phyloP scores from a whole-genome alignment of 2,113 vertebrate genomes.

The Pavo muticus region DNA sequence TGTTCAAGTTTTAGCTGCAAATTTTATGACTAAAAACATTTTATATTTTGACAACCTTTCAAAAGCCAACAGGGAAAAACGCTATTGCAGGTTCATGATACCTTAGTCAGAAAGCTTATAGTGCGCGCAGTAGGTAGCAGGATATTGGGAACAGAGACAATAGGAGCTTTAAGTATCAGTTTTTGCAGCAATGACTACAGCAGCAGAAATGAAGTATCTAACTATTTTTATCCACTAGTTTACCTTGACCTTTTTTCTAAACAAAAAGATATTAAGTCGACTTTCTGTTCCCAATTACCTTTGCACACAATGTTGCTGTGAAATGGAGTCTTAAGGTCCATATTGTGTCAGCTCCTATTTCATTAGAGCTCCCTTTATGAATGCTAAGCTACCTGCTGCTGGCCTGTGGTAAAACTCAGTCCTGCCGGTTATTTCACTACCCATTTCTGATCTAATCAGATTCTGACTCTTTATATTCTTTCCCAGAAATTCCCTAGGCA shows the following conservation, averaged over 20 bases:
- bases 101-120: not conserved
- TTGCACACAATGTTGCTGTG: constrained; percentile 13
- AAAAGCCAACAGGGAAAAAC: not conserved
- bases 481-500: constrained; percentile 40
- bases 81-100: not conserved
- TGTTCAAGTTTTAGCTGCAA: not conserved
- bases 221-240: constrained; percentile 8
- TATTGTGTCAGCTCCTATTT: constrained; percentile 42
- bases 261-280: constrained; percentile 19
- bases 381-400: constrained; percentile 37
- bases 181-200: not conserved
- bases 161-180: not conserved
- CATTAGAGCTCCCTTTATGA: constrained; percentile 42
- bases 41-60: not conserved
- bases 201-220: not conserved
- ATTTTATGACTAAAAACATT: not conserved
- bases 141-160: not conserved
- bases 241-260: constrained; percentile 4
- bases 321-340: constrained; percentile 36
- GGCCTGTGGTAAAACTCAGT: constrained; percentile 42
- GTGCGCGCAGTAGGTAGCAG: not conserved
- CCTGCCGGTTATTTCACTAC: constrained; percentile 39
- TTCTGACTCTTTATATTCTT: constrained; percentile 24
- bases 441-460: constrained; percentile 51
- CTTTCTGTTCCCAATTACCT: constrained; percentile 42